Percentiles rank a stretch among this genome's conserved stretches.
These are phyloP conservation scores for Melopsittacus undulatus DNA, from an alignment of 2,797 vertebrate species.

Conservation along the genomic window DNA sequence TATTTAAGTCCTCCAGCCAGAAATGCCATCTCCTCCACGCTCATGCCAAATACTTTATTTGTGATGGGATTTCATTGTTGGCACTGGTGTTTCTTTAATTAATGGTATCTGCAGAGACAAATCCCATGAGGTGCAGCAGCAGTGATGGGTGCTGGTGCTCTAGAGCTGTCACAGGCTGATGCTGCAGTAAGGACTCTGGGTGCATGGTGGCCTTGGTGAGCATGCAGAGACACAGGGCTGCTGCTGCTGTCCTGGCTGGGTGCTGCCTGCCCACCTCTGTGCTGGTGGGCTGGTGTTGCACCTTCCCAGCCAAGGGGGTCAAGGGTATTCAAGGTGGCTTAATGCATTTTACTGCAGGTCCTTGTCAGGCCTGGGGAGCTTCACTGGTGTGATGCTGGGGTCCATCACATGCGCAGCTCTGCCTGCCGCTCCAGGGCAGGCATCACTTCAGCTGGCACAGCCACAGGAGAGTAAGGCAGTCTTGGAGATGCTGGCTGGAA, in stretches of 20 bases:
- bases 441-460: not conserved
- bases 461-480: accelerated
- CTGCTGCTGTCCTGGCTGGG: not conserved
- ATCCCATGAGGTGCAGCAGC: not conserved
- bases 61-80: not conserved
- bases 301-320: not conserved
- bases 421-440: not conserved
- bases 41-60: conserved; percentile 7
- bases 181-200: not conserved
- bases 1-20: conserved; percentile 14
- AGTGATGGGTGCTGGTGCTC: not conserved
- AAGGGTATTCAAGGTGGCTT: not conserved
- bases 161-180: not conserved
- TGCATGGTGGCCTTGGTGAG: not conserved
- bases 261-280: not conserved
- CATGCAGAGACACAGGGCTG: accelerated
- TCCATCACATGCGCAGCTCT: not conserved
- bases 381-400: not conserved
- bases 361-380: not conserved
- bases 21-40: not conserved
- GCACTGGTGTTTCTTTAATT: not conserved
- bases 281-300: not conserved
- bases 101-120: not conserved
- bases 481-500: not conserved
- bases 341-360: not conserved